These are phyloP conservation scores for Thermophis baileyi DNA, from an alignment of 2,113 vertebrate genomes.

Conservation along the genomic window DNA sequence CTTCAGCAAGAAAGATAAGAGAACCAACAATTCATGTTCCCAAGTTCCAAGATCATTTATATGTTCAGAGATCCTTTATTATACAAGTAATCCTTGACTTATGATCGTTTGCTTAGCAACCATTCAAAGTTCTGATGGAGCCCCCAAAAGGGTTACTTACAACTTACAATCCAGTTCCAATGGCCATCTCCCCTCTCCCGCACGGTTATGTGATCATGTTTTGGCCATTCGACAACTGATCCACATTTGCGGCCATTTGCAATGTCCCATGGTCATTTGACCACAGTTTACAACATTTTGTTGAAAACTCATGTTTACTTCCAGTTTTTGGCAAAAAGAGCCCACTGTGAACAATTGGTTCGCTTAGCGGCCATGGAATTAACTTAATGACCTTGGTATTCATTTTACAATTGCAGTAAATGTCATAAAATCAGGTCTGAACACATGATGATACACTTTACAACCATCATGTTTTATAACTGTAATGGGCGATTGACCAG, in stretches of 20 bases:
- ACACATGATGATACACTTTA: background rate
- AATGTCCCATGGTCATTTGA: background rate
- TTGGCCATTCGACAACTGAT: background rate
- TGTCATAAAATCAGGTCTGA: background rate
- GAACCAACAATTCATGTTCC: background rate
- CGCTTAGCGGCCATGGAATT: background rate
- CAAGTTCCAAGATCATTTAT: background rate
- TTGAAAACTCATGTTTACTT: background rate
- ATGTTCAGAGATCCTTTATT: background rate
- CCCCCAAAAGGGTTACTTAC: background rate
- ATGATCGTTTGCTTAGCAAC: background rate
- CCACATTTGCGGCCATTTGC: background rate
- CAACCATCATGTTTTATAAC: background rate
- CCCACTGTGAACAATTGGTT: background rate
- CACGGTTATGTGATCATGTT: background rate
- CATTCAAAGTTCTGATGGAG: background rate
- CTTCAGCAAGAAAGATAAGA: background rate
- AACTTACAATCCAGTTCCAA: background rate
- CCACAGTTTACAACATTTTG: background rate
- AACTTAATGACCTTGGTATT: background rate
- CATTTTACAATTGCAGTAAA: background rate
- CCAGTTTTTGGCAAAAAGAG: background rate
- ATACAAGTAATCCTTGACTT: background rate
- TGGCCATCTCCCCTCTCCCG: background rate
- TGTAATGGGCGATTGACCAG: too few species aligned